Base-by-base conservation (phyloP, 2,888 invertebrate genomes). In the Eupeodes latifasciatus region DNA sequence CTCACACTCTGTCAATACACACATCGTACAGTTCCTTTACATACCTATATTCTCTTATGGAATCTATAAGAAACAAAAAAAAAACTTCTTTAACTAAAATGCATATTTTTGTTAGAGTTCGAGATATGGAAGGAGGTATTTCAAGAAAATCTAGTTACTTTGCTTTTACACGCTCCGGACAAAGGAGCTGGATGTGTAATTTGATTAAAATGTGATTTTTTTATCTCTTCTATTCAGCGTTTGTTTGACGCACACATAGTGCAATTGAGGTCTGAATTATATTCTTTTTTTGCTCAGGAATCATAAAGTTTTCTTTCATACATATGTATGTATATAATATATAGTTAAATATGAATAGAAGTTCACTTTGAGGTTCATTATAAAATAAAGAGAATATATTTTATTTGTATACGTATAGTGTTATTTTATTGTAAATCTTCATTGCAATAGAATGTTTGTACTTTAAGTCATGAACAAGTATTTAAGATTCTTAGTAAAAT, bases 191-290 rank as follows among this genome's bases (percentile, higher is more conserved):
- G 36, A 67, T 71, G 36, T 81, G 66, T 85, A 85, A 85, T 85
- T 81, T 85, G 81, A 85, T 85, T 85, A 85, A 85, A 85, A 77
- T 76, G 59, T 19, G 47, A 59, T 11, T 36, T n/a, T 75, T 11
- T 34, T 59, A 44, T 55, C 9, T 36, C 4, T 47, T 40, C 36
- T 12, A 34, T 62, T 72, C 47, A 69, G 10, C 12, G 34, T 75
- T 79, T 61, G 74, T 69, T 64, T 84, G 53, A 67, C 7, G 19
- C 19, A 36, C 12, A 1, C 14, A 10, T 9, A 53, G 53, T 34
- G 36, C 14, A 40, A 53, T 12, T 69, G 40, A 27, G 67, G 36
- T 67, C n/a, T 34, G n/a, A 53, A 53, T 36, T 27, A 27, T 27
- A 19, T 19, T 19, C 19, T 27, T 27, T 27, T 49, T 27, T 49